Evolutionary conservation across 1,140 invertebrate genomes (phyloP), one percentile per base, ranked within the genome.

Genomic region (Eubasilissa regina): DNA sequence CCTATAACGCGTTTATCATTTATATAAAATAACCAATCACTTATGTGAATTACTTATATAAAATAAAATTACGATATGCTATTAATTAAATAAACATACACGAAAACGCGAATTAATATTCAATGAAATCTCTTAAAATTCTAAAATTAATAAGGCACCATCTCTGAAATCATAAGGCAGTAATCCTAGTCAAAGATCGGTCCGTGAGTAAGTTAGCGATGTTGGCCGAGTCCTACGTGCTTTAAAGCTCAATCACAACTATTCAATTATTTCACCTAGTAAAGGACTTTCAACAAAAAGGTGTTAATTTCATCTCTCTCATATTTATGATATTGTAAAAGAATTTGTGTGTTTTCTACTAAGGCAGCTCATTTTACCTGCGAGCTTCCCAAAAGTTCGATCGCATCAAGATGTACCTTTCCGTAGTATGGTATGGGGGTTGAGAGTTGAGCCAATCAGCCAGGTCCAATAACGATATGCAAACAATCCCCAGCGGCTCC

Each of bases 391-490:
- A 0, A 58, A 64, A 35, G 60, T 43, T 35, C 11, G 4, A 64
- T 64, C 43, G 12, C 12, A 10, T 66, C 6, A 19, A 55, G 25
- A 35, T 55, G 19, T 25, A 19, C 43, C 43, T 47, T 8, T 15
- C 45, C 35, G 3, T 51, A n/a, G 35, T 35, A 60, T 11, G n/a
- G 25, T 58, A 25, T 55, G 58, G 55, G 45, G 44, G 45, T 43
- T 53, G 55, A 55, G 35, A 25, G 56, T 35, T 45, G n/a, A 85
- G 85, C 86, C 85, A 86, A 86, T 85, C 86, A 85, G 85, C 84
- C 84, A 86, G 86, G 82, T 75, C 62, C 79, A 82, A 80, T 82
- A 82, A 82, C 81, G 81, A 78, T 80, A 75, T 78, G 81, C 81
- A 82, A 82, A 82, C 81, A 82, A 58, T 51, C 73, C 45, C 75